Base-by-base conservation (phyloP, 2,888 invertebrate species). In the Panopea generosa region DNA sequence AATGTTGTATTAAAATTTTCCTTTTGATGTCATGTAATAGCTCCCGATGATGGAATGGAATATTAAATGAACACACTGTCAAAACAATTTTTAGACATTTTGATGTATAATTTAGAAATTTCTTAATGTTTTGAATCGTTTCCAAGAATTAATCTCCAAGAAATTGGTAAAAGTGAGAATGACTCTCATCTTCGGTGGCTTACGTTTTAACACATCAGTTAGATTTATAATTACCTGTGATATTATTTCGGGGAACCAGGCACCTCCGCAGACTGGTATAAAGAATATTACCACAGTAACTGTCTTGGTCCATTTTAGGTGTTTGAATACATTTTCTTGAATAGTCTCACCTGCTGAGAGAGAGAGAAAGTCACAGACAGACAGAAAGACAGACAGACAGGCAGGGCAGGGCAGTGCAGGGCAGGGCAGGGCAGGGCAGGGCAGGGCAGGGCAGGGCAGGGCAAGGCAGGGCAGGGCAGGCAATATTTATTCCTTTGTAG, bases 101-200 rank as follows among this genome's bases (percentile, higher is more conserved):
- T 72, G 72, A 72, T 72, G 72, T 72, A 65, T 72, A 72, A 72
- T 72, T 66, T 59, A 72, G 66, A 61, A 66, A 66, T 72, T n/a
- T 72, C 66, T 66, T 66, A 60, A 66, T 66, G 59, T 72, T 72
- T 33, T 72, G 72, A 66, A 60, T 55, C 60, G 18, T 55, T 50
- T 72, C 72, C 72, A 72, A 72, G 61, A 38, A 60, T 55, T 66
- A 61, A 60, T 66, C 47, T 56, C 20, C 20, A 52, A 53, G 59
- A 60, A 65, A 57, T 53, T 26, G 11, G 33, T 45, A 56, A 65
- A 52, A 71, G 59, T 52, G 65, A 56, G 43, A 60, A 60, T 71
- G 71, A 65, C 71, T 71, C 59, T 65, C 26, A 24, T 50, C 33
- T 11, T 33, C 4, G 33, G 11, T 24, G 50, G 50, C 22, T 50